Evolutionary conservation across 1,140 invertebrate genomes (phyloP).

Genomic region (Drosophila sp.): DNA sequence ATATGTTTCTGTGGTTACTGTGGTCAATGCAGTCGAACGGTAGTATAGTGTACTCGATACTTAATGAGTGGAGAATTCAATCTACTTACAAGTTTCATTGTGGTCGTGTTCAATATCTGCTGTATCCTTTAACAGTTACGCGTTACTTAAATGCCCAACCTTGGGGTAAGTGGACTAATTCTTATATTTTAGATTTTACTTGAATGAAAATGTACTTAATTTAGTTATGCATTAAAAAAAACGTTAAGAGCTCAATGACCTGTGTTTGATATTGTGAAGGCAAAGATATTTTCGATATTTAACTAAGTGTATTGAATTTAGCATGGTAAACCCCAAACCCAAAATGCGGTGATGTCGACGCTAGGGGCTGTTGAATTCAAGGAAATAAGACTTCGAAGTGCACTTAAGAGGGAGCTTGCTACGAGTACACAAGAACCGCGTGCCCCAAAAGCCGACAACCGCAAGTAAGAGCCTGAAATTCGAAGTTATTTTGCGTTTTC

Average conservation of each 20-base stretch:
- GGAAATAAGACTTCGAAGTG: constrained; percentile 18
- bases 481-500: constrained; percentile 60
- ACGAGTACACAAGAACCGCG: constrained; percentile 9
- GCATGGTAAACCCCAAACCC: constrained; percentile 23
- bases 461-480: constrained; percentile 24
- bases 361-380: constrained; percentile 18
- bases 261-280: not conserved
- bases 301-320: constrained; percentile 52
- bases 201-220: too few relatives aligned
- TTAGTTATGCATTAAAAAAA: too few relatives aligned
- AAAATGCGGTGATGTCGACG: not conserved
- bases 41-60: constrained; percentile 46
- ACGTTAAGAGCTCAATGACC: not conserved
- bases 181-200: too few relatives aligned
- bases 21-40: constrained; percentile 19
- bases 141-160: too few relatives aligned
- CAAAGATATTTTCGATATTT: not conserved
- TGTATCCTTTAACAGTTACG: not conserved
- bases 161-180: too few relatives aligned
- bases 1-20: constrained; percentile 56
- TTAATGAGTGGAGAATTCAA: constrained; percentile 71
- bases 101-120: constrained; percentile 43
- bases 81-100: constrained; percentile 72
- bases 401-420: constrained; percentile 34
- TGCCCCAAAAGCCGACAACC: constrained; percentile 20